A percentile compares a stretch with the other conserved stretches of the same genome.
These are phyloP conservation scores for Brachypterus glaber DNA, from an alignment of 2,888 invertebrate species.

Conservation along the genomic window DNA sequence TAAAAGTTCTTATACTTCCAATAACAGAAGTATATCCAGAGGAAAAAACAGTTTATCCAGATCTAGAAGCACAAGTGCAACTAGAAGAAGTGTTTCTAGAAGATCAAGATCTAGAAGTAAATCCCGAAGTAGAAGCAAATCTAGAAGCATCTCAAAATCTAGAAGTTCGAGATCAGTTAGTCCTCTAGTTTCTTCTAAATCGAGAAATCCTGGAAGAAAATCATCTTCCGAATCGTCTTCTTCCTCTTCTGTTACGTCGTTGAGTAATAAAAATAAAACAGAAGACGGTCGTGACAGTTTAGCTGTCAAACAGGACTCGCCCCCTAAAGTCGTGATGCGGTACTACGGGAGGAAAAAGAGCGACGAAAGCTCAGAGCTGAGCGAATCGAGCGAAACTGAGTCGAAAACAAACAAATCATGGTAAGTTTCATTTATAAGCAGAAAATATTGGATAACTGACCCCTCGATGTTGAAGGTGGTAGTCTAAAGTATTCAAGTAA, in stretches of 20 bases:
- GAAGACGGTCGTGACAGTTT: slow-evolving; percentile 15
- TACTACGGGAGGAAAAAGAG: slow-evolving; percentile 51
- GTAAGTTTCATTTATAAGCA: too few relatives aligned
- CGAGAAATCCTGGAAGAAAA: slow-evolving; percentile 32
- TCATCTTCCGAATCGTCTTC: slow-evolving; percentile 5
- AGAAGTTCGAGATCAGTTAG: slow-evolving; percentile 24
- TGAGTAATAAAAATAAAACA: slow-evolving; percentile 9
- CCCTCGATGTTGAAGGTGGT: too few relatives aligned
- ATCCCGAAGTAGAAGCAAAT: slow-evolving; percentile 21
- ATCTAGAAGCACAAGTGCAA: too few relatives aligned
- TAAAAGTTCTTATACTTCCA: too few relatives aligned
- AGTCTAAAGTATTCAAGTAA: too few relatives aligned
- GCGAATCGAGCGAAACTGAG: slow-evolving; percentile 27
- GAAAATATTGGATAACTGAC: too few relatives aligned
- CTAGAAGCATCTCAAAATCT: slow-evolving; percentile 29
- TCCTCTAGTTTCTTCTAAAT: slow-evolving; percentile 22
- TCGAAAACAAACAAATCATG: too few relatives aligned
- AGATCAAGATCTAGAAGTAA: slow-evolving; percentile 25
- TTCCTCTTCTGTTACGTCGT: slow-evolving; percentile 10
- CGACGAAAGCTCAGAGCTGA: slow-evolving; percentile 43
- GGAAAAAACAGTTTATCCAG: too few relatives aligned
- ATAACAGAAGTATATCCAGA: too few relatives aligned
- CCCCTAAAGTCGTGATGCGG: slow-evolving; percentile 41
- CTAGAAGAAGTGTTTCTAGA: too few relatives aligned
- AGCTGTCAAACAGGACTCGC: slow-evolving; percentile 23